Evolutionary conservation across 2,113 vertebrate genomes (phyloP), one percentile per base, ranked within the genome.

Genomic region (Enhydra lutris): DNA sequence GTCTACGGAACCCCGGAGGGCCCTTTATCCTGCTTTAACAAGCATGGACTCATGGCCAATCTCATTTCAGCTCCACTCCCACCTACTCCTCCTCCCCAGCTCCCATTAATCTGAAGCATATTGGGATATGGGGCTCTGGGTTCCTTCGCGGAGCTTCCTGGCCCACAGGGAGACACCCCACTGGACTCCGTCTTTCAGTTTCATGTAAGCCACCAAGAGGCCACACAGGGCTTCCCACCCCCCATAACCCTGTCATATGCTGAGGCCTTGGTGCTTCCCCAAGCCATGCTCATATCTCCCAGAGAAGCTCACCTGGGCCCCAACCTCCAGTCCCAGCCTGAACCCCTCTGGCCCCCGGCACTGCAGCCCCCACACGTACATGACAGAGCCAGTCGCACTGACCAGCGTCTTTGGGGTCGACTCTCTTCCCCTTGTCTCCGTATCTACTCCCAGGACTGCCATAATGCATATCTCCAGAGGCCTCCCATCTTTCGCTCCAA

Each of bases 81-180:
- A 4, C 73, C 7, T 39, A 1, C 0, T 0, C 1, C 29, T 4
- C 24, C 6, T 55, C 42, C 50, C 18, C 0, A 1, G 6, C 34
- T 18, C n/a, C 24, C 5, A 4, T 34, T 1, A 14, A 20, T 81
- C 3, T 23, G 81, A 69, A 73, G 50, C 39, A 47, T 34, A 80
- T 57, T 20, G 39, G 39, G 39, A 42, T 42, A 4, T 87, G 21
- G 5, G 73, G 61, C 42, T 94, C 59, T 4, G 0, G 24, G 89
- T 61, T 84, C 24, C n/a, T 50, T 18, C 4, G 15, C 57, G 24
- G 57, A 69, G 39, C 39, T n/a, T 80, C 63, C 34, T 18, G 23
- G 6, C 88, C 52, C 29, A 1, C 39, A 45, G 4, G 4, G 59
- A 29, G 45, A 17, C 6, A 23, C 11, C 36, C n/a, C 36, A 39